Base-by-base conservation (phyloP, 2,113 vertebrate species). In the Ctenodactylus gundi region DNA sequence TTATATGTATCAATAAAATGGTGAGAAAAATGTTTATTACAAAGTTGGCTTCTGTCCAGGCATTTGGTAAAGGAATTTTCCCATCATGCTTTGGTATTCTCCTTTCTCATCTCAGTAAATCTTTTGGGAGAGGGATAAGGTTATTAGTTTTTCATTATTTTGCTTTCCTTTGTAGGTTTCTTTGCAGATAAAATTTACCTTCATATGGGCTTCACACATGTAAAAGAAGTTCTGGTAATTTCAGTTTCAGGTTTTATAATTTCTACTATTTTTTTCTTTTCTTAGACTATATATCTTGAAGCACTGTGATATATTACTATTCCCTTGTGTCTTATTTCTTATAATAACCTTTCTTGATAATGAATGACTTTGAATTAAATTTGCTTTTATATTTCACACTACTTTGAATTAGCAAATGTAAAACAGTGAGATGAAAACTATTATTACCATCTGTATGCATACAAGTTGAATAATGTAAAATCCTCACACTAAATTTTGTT, bases 221-320 rank as follows among this genome's bases (percentile, higher is more conserved):
- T 78, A 92, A 90, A 90, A 88, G 31, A 90, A 95, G 90, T 90
- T 84, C 44, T 6, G 78, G 31, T 72, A n/a, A 68, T 64, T 91
- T 92, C 73, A 92, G 29, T 68, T 88, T 77, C 57, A 27, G 51
- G 34, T 67, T 92, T 93, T 84, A 76, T 2, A 67, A 13, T 57
- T 67, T 41, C 39, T 88, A 39, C 36, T 65, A 8, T 46, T 90
- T 90, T 53, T 36, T 36, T 87, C 41, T 88, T 46, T 83, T 31
- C 41, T 77, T 85, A 90, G 29, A 64, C 18, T 41, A 36, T 51
- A 3, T 78, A 44, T 44, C 58, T 94, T 76, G 68, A 94, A 94
- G 55, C 58, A 14, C 13, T 51, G n/a, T 68, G 34, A 68, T 36
- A 44, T 2, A 67, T 0, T 73, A 34, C 64, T 2, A 67, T 0